Conservation (phyloP, 2,113 vertebrate species). For the Probosciger aterrimus region DNA sequence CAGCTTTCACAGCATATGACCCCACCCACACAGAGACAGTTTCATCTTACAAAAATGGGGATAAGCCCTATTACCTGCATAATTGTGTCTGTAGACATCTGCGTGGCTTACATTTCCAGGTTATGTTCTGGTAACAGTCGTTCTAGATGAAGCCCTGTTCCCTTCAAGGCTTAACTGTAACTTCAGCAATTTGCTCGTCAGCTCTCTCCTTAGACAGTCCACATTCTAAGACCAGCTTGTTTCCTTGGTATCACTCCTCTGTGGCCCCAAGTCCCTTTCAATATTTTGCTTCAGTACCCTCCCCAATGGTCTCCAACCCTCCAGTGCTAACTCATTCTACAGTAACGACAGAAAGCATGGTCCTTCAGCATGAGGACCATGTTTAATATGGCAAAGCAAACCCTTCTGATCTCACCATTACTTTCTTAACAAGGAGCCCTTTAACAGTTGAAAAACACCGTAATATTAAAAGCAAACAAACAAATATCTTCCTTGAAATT, state of each 20-base stretch:
- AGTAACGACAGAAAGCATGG: neutral
- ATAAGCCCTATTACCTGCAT: neutral
- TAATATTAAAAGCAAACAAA: neutral
- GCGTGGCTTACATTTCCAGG: neutral
- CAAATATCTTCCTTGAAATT: neutral
- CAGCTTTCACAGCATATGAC: conserved; percentile 7
- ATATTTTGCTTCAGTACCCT: neutral
- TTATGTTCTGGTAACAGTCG: neutral
- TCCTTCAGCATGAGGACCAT: neutral
- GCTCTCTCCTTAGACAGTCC: neutral
- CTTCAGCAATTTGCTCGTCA: neutral
- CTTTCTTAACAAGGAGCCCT: neutral
- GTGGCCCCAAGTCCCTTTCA: neutral
- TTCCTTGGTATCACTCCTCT: neutral
- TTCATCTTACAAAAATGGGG: neutral
- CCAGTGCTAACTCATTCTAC: neutral
- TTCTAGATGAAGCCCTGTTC: neutral
- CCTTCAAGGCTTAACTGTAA: neutral
- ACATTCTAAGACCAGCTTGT: neutral
- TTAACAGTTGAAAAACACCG: neutral
- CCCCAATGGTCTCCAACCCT: neutral
- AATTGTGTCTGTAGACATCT: neutral
- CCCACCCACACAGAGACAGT: conserved; percentile 8
- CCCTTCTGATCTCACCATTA: neutral
- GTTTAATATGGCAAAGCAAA: neutral